These are phyloP conservation scores for Zootoca vivipara DNA, from an alignment of 2,113 vertebrate genomes.

Conservation along the genomic window DNA sequence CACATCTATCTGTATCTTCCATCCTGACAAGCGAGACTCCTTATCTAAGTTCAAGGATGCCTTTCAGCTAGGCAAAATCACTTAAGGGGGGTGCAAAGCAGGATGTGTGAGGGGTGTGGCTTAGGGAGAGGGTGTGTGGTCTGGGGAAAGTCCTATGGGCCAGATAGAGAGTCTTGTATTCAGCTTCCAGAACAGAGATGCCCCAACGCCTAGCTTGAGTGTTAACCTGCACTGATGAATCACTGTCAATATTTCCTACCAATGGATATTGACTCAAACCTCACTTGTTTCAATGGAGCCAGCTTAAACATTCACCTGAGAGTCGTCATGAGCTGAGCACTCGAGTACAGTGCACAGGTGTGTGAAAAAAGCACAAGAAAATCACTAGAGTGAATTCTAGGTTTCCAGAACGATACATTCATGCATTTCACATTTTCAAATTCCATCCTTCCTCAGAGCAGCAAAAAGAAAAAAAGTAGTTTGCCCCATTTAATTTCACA, in stretches of 20 bases:
- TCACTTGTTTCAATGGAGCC: neutral
- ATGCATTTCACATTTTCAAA: neutral
- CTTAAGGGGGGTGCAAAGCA: too few relatives aligned
- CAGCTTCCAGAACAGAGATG: too few relatives aligned
- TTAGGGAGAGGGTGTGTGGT: too few relatives aligned
- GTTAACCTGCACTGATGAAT: neutral
- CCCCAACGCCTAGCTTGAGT: too few relatives aligned
- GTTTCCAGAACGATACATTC: neutral
- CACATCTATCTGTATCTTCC: too few relatives aligned
- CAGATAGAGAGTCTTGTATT: too few relatives aligned
- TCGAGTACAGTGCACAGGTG: neutral
- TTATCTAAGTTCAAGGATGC: too few relatives aligned
- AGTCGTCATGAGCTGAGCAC: neutral
- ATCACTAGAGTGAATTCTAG: neutral
- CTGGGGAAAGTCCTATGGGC: too few relatives aligned
- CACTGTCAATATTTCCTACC: neutral
- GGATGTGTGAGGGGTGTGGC: too few relatives aligned
- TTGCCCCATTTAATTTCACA: neutral
- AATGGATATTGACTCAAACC: too few relatives aligned
- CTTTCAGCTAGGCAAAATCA: too few relatives aligned
- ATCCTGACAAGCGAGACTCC: too few relatives aligned
- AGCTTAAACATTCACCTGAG: neutral
- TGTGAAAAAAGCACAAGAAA: neutral
- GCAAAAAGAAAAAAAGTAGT: neutral
- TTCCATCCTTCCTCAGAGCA: neutral